Evolutionary conservation across 2,888 invertebrate genomes (phyloP), one percentile per base, ranked within the genome.

Genomic region (Philereme vetulata): DNA sequence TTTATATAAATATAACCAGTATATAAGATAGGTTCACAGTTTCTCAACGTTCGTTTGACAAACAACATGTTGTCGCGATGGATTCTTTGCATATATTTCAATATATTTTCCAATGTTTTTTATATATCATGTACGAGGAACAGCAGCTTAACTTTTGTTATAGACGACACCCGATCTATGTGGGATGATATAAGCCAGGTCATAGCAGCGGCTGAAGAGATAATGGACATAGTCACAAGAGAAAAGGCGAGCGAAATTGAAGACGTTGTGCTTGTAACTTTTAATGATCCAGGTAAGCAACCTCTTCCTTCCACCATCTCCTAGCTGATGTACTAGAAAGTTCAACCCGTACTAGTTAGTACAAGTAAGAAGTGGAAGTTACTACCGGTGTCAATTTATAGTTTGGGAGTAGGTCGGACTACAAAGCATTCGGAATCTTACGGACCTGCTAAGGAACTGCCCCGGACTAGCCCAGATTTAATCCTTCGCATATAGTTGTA

Each of bases 251-350:
- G 71, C 54, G 66, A 71, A 21, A 74, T 80, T 4, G 36, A 68
- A 34, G 73, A 81, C 36, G 72, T 78, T 33, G 72, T 81, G 3
- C 56, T 81, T 6, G 76, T 81, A 4, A 80, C 78, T 0, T 74
- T 81, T 35, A 81, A 79, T 48, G 80, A 81, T 68, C 77, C 78
- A 65, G 61, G 81, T 81, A 67, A 67, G 67, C 60, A 21, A 21
- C 21, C 21, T 21, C 21, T 21, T 21, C 21, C 21, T 21, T 21
- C 21, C 21, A 21, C 21, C 2, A 21, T 21, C 21, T 1, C 21
- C 21, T 21, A 21, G 21, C 21, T 21, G 21, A 21, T 21, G 21
- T 21, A 21, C 2, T 21, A 1, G 21, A 21, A 21, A 21, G 21
- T 21, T 21, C 21, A 1, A 21, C 21, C 21, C 21, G 21, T 21